phyloP scores from a whole-genome alignment of 1,140 invertebrate species.

The Drosophila subobscura region DNA sequence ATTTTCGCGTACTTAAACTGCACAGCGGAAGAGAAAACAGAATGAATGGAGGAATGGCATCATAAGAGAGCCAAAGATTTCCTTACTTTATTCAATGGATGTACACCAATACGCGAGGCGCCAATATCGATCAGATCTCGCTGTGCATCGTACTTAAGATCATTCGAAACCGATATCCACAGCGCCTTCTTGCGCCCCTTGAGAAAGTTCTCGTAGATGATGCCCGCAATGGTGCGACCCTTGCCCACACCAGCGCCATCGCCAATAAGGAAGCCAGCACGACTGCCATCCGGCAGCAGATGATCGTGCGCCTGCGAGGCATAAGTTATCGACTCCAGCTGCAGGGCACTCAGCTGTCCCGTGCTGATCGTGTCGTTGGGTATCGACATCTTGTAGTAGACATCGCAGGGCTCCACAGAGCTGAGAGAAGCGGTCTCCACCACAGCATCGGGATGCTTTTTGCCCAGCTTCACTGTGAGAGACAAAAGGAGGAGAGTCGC shows the following conservation, averaged over 20 bases:
- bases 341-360: slow-evolving; percentile 96
- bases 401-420: slow-evolving; percentile 97
- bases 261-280: slow-evolving; percentile 98
- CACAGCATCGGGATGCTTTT: slow-evolving; percentile 99
- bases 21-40: neutral
- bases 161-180: slow-evolving; percentile 99
- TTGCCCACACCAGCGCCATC: slow-evolving; percentile 99
- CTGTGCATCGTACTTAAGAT: slow-evolving; percentile 99
- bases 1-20: slow-evolving; percentile 98
- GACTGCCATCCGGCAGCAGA: slow-evolving; percentile 93
- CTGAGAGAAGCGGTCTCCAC: slow-evolving; percentile 99
- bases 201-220: slow-evolving; percentile 99
- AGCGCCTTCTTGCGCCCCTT: slow-evolving; percentile 96
- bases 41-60: too few relatives aligned
- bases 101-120: slow-evolving; percentile 94
- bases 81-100: slow-evolving; percentile 93
- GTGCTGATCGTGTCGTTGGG: slow-evolving; percentile 93
- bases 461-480: slow-evolving; percentile 93
- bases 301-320: slow-evolving; percentile 98
- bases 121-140: slow-evolving; percentile 98
- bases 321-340: slow-evolving; percentile 98
- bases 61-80: too few relatives aligned
- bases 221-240: slow-evolving; percentile 98
- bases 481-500: neutral
- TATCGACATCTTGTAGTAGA: slow-evolving; percentile 94